These are phyloP conservation scores for Remorina albescens DNA, from an alignment of 2,797 vertebrate species.

Conservation along the genomic window DNA sequence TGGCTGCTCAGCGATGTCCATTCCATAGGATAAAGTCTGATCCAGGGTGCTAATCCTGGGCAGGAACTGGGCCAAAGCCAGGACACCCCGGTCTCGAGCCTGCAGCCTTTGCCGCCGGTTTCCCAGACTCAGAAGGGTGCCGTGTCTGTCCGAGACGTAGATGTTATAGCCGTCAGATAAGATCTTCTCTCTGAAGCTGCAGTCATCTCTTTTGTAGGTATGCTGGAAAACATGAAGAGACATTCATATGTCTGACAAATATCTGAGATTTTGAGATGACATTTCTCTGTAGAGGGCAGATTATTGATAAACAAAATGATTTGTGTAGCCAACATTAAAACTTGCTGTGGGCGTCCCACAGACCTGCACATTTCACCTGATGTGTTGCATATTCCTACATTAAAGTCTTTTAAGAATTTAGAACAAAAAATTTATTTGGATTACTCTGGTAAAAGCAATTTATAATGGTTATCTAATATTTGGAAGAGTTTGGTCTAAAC, in stretches of 20 bases:
- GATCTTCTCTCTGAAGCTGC: constrained; percentile 92
- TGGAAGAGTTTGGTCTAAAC: too few species aligned
- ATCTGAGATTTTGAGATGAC: neutral
- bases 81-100: constrained; percentile 79
- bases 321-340: too few species aligned
- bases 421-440: too few species aligned
- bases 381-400: too few species aligned
- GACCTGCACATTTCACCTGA: too few species aligned
- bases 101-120: constrained; percentile 85
- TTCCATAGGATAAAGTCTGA: constrained; percentile 31
- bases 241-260: neutral
- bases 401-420: too few species aligned
- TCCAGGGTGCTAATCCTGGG: constrained; percentile 87
- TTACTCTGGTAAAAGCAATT: too few species aligned
- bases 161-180: constrained; percentile 90
- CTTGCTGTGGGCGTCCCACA: too few species aligned
- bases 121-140: constrained; percentile 87
- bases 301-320: too few species aligned
- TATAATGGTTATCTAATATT: too few species aligned
- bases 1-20: constrained; percentile 48
- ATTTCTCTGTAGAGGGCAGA: too few species aligned
- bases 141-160: constrained; percentile 87
- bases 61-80: constrained; percentile 90
- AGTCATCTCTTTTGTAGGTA: constrained; percentile 88
- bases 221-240: constrained; percentile 70